phyloP scores from a whole-genome alignment of 2,888 invertebrate genomes.

The Drosophila mimica region DNA sequence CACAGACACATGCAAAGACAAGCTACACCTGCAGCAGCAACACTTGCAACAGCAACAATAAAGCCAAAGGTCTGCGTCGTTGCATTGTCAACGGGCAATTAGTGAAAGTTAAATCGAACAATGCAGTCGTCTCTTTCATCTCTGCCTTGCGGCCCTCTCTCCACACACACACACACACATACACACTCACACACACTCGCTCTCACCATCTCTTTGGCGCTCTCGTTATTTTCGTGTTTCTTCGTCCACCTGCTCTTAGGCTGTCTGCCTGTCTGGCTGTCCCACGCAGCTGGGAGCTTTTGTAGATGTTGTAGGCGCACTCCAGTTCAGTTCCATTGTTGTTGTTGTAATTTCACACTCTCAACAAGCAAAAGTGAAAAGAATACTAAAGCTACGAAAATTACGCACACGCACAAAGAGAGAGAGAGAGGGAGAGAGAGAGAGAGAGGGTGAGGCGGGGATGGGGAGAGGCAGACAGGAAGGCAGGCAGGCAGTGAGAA shows the following conservation, averaged over 20 bases:
- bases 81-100: constrained; percentile 77
- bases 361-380: constrained; percentile 65
- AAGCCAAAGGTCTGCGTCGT: constrained; percentile 53
- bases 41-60: constrained; percentile 30
- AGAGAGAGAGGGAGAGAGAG: no score
- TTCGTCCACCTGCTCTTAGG: constrained; percentile 20
- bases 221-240: constrained; percentile 10
- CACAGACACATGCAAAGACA: background rate
- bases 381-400: constrained; percentile 43
- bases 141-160: constrained; percentile 15
- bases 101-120: constrained; percentile 78
- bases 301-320: constrained; percentile 44
- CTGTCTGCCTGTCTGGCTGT: constrained; percentile 8
- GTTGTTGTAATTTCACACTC: constrained; percentile 71
- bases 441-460: no score
- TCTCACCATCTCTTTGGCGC: background rate
- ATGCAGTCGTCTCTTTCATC: constrained; percentile 53
- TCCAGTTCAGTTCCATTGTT: constrained; percentile 53
- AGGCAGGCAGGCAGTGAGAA: constrained; percentile 7
- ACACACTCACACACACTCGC: background rate
- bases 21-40: constrained; percentile 43
- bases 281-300: constrained; percentile 28
- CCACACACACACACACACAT: background rate
- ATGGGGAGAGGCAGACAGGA: background rate
- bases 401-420: constrained; percentile 60